phyloP scores from a whole-genome alignment of 1,140 invertebrate genomes.

The Philotrypesis tridentata region DNA sequence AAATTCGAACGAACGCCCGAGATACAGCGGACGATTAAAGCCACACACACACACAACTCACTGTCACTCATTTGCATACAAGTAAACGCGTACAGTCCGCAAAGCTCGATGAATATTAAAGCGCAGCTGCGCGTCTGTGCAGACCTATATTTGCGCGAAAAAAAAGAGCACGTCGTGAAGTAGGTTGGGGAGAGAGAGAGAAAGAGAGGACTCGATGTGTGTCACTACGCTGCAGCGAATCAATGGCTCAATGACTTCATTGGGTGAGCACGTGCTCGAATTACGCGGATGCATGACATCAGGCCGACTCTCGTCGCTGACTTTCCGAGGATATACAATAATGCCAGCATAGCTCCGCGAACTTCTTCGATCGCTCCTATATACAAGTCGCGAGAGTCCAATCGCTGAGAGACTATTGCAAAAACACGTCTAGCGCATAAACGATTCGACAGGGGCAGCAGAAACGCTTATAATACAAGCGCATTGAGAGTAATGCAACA shows the following conservation, averaged over 20 bases:
- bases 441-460: too few species aligned
- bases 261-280: background rate
- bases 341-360: too few species aligned
- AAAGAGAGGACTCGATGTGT: background rate
- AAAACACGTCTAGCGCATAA: too few species aligned
- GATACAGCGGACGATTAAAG: too few species aligned
- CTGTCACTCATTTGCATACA: background rate
- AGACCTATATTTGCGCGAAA: background rate
- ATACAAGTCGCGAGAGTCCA: too few species aligned
- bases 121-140: background rate
- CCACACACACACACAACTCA: too few species aligned
- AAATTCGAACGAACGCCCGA: background rate
- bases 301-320: background rate
- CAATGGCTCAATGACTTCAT: slow-evolving; percentile 30
- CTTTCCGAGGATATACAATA: background rate
- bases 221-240: slow-evolving; percentile 9
- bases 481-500: too few species aligned
- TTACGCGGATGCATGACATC: background rate
- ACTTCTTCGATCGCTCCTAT: too few species aligned
- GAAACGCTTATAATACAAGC: too few species aligned
- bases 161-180: background rate
- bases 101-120: slow-evolving; percentile 1
- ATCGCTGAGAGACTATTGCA: too few species aligned
- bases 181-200: too few species aligned
- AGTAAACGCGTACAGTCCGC: background rate